These are phyloP conservation scores for Chymomyza caudatula DNA, from an alignment of 2,888 invertebrate species.

Conservation along the genomic window DNA sequence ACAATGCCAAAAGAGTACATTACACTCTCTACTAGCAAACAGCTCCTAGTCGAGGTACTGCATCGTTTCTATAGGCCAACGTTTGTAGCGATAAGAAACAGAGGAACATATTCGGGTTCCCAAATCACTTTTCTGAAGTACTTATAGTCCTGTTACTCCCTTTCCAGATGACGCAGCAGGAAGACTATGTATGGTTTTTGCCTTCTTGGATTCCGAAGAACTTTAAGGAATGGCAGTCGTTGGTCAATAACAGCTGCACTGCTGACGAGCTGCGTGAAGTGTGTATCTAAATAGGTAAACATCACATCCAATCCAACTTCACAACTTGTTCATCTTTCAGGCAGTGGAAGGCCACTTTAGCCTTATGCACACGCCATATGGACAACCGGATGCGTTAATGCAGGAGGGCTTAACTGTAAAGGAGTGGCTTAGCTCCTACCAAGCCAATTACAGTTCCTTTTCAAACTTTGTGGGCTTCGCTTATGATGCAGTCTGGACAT, in stretches of 20 bases:
- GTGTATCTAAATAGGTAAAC: too few relatives aligned
- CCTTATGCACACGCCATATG: constrained; percentile 84
- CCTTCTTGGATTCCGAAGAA: constrained; percentile 84
- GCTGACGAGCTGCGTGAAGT: constrained; percentile 81
- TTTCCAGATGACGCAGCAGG: constrained; percentile 83
- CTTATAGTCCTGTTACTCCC: constrained; percentile 46
- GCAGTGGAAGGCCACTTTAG: constrained; percentile 87
- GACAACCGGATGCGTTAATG: constrained; percentile 79
- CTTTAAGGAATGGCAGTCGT: constrained; percentile 82
- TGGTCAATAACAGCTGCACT: constrained; percentile 79
- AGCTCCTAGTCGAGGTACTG: too few relatives aligned
- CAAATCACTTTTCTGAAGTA: too few relatives aligned
- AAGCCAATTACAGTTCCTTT: constrained; percentile 17
- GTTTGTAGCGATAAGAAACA: too few relatives aligned
- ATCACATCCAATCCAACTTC: not conserved
- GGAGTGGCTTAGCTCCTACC: constrained; percentile 79
- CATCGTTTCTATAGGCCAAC: too few relatives aligned
- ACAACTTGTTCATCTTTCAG: constrained; percentile 62
- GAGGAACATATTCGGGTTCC: too few relatives aligned
- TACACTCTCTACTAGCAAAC: too few relatives aligned
- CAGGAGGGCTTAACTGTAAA: constrained; percentile 83
- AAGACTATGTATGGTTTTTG: constrained; percentile 92
- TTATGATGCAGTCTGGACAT: constrained; percentile 91
- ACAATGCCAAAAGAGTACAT: too few relatives aligned
- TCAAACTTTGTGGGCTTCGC: constrained; percentile 87